These are phyloP conservation scores for Sarcoramphus papa DNA, from an alignment of 2,797 vertebrate species.

Conservation along the genomic window DNA sequence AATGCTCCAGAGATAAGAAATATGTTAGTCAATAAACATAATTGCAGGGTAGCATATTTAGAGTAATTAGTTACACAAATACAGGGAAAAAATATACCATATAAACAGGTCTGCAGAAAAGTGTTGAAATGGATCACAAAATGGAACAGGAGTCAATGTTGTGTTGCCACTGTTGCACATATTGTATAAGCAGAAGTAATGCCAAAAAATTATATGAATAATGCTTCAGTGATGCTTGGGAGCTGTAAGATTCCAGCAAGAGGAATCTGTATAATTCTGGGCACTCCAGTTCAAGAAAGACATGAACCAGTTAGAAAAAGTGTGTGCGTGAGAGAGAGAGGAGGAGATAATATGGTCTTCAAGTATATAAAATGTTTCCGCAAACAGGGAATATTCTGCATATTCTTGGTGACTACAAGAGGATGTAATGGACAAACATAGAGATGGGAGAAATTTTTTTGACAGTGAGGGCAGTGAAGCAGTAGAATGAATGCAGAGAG, in stretches of 20 bases:
- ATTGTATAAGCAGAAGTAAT: not conserved
- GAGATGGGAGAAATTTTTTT: not conserved
- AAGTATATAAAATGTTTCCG: not conserved
- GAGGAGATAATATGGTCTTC: not conserved
- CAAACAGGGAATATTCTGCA: not conserved
- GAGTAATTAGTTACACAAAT: not conserved
- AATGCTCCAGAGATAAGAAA: not conserved
- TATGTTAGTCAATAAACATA: not conserved
- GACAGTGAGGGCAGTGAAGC: not conserved
- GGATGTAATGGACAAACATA: not conserved
- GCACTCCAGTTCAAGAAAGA: not conserved
- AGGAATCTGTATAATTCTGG: not conserved
- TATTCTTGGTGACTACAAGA: not conserved
- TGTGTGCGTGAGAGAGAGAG: not conserved
- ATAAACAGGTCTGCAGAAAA: not conserved
- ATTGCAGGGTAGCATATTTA: not conserved
- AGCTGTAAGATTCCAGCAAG: not conserved
- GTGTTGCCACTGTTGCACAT: not conserved
- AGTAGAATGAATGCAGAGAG: not conserved
- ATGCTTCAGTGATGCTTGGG: not conserved
- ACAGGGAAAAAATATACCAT: not conserved
- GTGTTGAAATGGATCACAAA: not conserved
- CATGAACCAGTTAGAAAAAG: not conserved
- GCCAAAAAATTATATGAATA: not conserved
- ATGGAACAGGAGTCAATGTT: not conserved